Evolutionary conservation across 1,140 invertebrate genomes (phyloP).

Genomic region (Brachionus angularis): DNA sequence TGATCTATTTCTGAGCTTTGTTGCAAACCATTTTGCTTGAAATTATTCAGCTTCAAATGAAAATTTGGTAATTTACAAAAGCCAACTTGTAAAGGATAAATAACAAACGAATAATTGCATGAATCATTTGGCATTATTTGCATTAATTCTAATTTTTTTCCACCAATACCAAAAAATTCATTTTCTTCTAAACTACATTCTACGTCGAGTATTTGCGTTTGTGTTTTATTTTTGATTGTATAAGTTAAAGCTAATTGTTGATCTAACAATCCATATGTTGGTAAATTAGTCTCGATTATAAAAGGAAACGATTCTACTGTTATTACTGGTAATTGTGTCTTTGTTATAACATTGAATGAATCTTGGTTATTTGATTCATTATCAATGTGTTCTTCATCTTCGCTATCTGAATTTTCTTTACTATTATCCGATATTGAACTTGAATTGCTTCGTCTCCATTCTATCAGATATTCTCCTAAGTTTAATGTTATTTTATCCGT

Average conservation of each 20-base stretch:
- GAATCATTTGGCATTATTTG: conserved; percentile 29
- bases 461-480: neutral
- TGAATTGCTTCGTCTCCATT: conserved; percentile 23
- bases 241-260: conserved; percentile 12
- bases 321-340: neutral
- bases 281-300: neutral
- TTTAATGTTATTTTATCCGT: neutral
- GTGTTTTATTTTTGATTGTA: conserved; percentile 18
- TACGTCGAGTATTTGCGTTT: neutral
- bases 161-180: conserved; percentile 28
- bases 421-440: neutral
- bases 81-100: conserved; percentile 14
- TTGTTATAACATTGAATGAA: neutral
- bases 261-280: conserved; percentile 4
- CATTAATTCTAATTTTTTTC: conserved; percentile 40
- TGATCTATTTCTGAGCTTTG: neutral
- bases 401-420: neutral
- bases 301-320: conserved; percentile 11
- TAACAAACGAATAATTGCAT: neutral
- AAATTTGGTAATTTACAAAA: conserved; percentile 6
- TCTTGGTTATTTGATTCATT: neutral
- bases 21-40: neutral
- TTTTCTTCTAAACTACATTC: conserved; percentile 19
- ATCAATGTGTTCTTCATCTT: neutral
- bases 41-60: conserved; percentile 6